Percentiles rank a stretch among this genome's conserved stretches.
Conservation (phyloP, 30 jellyfish, hydroid and myxozoan species). For the Pelagia noctiluca region DNA sequence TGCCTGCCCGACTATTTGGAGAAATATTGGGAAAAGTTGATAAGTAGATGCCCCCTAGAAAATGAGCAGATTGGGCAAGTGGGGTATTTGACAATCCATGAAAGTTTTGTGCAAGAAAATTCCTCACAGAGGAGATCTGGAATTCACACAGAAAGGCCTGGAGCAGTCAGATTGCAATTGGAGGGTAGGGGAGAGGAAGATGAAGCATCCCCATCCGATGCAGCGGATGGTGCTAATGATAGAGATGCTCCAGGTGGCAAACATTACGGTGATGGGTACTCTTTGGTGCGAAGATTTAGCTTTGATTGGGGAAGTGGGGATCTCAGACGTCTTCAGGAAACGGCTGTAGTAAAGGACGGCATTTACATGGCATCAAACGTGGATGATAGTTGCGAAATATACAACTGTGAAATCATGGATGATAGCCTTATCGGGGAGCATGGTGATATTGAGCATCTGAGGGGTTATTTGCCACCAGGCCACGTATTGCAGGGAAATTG, state of each 20-base stretch:
- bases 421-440: conserved; percentile 52
- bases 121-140: conserved; percentile 83
- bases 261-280: background rate
- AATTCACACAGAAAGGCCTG: conserved; percentile 80
- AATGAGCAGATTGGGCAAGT: conserved; percentile 27
- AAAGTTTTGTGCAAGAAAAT: conserved; percentile 49
- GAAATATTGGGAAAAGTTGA: conserved; percentile 23
- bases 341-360: conserved; percentile 68
- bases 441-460: conserved; percentile 77
- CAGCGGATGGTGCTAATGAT: no score
- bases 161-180: conserved; percentile 16
- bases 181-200: background rate
- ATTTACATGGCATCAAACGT: conserved; percentile 82
- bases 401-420: conserved; percentile 69
- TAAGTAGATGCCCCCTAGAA: background rate
- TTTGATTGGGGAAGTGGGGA: conserved; percentile 40
- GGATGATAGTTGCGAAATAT: conserved; percentile 61
- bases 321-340: background rate
- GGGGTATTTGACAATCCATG: conserved; percentile 78
- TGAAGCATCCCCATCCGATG: no score
- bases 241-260: background rate
- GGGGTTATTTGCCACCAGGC: conserved; percentile 62
- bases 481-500: conserved; percentile 48
- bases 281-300: conserved; percentile 1
- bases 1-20: conserved; percentile 46